Conservation (phyloP, 2,888 invertebrate species). For the Caenorhabditis doughertyi region DNA sequence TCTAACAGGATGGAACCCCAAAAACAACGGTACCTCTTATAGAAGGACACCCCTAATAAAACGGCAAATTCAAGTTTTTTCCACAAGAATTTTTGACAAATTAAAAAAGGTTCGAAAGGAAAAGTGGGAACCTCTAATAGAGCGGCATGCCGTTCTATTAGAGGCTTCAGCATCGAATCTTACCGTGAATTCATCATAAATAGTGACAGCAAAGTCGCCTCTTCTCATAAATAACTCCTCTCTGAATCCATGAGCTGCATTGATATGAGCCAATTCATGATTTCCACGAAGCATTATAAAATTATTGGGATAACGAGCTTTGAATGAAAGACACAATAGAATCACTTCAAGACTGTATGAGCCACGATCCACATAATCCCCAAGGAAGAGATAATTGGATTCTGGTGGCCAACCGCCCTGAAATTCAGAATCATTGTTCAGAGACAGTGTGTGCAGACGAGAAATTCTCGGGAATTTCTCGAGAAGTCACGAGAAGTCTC, state of each 20-base stretch:
- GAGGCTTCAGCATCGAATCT: not conserved
- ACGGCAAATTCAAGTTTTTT: too few species aligned
- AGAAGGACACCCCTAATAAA: too few species aligned
- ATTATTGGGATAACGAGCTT: slow-evolving; percentile 72
- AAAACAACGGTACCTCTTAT: too few species aligned
- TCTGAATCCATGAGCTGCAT: slow-evolving; percentile 71
- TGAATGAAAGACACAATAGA: slow-evolving; percentile 66
- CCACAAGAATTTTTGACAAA: too few species aligned
- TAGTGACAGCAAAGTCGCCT: slow-evolving; percentile 4
- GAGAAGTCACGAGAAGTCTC: too few species aligned
- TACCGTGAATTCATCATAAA: slow-evolving; percentile 43
- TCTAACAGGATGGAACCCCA: too few species aligned
- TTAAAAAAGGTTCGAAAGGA: too few species aligned
- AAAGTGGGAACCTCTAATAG: too few species aligned
- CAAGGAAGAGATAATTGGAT: slow-evolving; percentile 75
- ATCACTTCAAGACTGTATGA: slow-evolving; percentile 67
- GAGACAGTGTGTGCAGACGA: too few species aligned
- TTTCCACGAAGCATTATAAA: slow-evolving; percentile 77
- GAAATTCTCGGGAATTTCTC: too few species aligned
- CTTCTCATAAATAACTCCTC: slow-evolving; percentile 65
- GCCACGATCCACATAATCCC: slow-evolving; percentile 76
- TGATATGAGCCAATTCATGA: slow-evolving; percentile 69
- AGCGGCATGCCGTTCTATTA: too few species aligned
- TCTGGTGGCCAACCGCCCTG: slow-evolving; percentile 74
- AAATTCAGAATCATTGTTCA: too few species aligned